Evolutionary conservation across 2,113 vertebrate species (phyloP), one percentile per base, ranked within the genome.

Genomic region (Tauraco erythrolophus): DNA sequence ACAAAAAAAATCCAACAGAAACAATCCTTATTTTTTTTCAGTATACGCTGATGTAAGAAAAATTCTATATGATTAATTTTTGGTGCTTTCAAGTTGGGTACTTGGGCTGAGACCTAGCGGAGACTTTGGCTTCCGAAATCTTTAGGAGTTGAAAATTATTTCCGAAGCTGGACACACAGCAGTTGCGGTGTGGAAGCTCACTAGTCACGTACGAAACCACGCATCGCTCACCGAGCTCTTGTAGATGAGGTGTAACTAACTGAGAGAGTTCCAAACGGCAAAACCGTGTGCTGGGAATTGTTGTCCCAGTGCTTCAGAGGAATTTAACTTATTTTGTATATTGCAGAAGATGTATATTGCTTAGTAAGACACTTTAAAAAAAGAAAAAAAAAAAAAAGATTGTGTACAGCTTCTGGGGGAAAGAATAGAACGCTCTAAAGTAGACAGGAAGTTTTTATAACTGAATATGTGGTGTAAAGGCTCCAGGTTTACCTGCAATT

Each of bases 241-340:
- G 39, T 92, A 91, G 79, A 46, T 88, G 61, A 95, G 78, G 69
- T 97, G 41, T 93, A 93, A 95, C 79, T 86, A 75, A 84, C 64
- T 43, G 51, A 80, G 50, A 22, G 60, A 71, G 74, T 70, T 93
- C 81, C 89, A 80, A 92, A 89, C 57, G 43, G 95, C 81, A 92
- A 78, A 90, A 85, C 41, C 0, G 0, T 10, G 88, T 79, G 77
- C 78, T 91, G 95, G 95, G 84, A 93, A 87, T 61, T 41, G 71
- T 75, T 90, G 81, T 97, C 96, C 90, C 91, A 88, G 17, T 16
- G 57, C 69, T 96, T 97, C 89, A 82, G 95, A 98, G 94, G 96
- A 94, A 90, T 96, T 97, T 98, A 97, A 98, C 87, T 98, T 98
- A 97, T 97, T 98, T 98, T 98, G 95, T 98, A 97, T 96, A 97